These are phyloP conservation scores for Xestia xanthographa DNA, from an alignment of 2,888 invertebrate species.

Conservation along the genomic window DNA sequence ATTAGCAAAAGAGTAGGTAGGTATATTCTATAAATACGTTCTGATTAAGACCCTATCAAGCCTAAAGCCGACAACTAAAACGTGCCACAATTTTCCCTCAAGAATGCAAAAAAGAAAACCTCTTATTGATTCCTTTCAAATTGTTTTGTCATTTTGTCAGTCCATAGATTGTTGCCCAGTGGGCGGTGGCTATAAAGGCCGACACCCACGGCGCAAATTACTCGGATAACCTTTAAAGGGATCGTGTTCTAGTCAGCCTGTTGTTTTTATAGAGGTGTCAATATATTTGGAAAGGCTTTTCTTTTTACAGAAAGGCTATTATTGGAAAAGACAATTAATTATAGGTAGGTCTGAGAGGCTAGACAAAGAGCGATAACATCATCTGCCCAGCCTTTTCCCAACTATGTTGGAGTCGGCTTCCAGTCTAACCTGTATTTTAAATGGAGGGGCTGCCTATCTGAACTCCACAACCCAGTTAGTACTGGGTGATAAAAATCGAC, in stretches of 20 bases:
- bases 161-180: constrained; percentile 6
- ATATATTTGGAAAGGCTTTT: neutral
- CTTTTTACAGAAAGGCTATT: neutral
- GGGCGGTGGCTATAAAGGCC: constrained; percentile 16
- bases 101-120: neutral
- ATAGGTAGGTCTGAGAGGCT: neutral
- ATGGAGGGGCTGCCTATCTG: neutral
- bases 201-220: constrained; percentile 33
- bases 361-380: neutral
- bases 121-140: constrained; percentile 21
- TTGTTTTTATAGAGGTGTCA: neutral
- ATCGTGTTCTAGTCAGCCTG: neutral
- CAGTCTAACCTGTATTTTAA: neutral
- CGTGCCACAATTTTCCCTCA: neutral
- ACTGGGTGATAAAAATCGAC: too few relatives aligned
- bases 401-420: neutral
- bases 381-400: neutral
- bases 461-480: neutral
- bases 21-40: neutral
- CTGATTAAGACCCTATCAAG: neutral
- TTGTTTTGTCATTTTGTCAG: constrained; percentile 42
- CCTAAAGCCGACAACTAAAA: neutral
- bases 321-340: constrained; percentile 7
- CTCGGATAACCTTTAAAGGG: constrained; percentile 20
- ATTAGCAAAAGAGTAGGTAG: neutral